phyloP scores from a whole-genome alignment of 1,140 invertebrate species.

The Brachionus rotundiformis region DNA sequence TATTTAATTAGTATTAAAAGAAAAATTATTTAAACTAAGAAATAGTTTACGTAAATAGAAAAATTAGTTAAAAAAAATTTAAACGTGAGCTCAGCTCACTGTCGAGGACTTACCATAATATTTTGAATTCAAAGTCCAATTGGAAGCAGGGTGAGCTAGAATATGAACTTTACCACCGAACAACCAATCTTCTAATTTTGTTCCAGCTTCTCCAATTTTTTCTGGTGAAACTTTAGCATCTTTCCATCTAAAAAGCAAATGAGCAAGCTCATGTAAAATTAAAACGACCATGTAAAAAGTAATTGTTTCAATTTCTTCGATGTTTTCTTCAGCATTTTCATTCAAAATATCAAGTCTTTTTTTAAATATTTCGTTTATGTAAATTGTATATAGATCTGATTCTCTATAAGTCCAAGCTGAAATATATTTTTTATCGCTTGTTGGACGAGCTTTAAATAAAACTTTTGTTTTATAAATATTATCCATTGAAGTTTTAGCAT shows the following conservation, averaged over 20 bases:
- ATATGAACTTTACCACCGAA: background rate
- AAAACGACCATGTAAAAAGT: background rate
- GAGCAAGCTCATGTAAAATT: constrained; percentile 26
- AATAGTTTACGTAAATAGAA: too few species aligned
- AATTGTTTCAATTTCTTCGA: constrained; percentile 32
- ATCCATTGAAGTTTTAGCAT: background rate
- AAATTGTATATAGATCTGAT: background rate
- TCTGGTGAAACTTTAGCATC: constrained; percentile 6
- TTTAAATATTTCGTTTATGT: constrained; percentile 6
- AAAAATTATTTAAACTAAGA: too few species aligned
- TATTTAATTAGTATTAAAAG: too few species aligned
- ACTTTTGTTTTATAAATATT: background rate
- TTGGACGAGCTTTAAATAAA: background rate
- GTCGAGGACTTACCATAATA: background rate
- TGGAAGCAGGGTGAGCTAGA: background rate
- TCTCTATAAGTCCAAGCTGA: constrained; percentile 1
- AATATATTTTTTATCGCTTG: background rate
- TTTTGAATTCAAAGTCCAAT: constrained; percentile 3
- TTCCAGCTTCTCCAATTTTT: background rate
- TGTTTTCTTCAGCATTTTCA: background rate
- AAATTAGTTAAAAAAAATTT: background rate
- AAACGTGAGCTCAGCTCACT: too few species aligned
- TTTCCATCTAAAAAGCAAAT: constrained; percentile 4
- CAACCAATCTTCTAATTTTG: constrained; percentile 22
- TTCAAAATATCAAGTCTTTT: constrained; percentile 12